Conservation (phyloP, 2,797 vertebrate species). For the Falco columbarius region DNA sequence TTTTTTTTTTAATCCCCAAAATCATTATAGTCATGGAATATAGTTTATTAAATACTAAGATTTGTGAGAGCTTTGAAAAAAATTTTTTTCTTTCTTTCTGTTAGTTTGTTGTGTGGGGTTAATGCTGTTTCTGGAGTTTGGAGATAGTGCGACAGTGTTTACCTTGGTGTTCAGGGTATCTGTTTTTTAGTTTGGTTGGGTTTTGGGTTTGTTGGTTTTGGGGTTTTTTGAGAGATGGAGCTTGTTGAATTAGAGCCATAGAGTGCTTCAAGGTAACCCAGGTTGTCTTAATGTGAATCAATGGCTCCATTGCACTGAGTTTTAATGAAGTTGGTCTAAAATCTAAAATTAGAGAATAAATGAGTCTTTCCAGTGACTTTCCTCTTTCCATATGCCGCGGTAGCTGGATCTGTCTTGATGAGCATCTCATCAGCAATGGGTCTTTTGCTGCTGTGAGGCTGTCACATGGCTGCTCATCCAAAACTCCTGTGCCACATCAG, state of each 20-base stretch:
- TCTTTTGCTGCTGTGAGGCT: not conserved
- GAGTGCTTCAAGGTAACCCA: not conserved
- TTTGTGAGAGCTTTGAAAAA: not conserved
- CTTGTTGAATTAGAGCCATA: not conserved
- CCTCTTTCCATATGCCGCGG: not conserved
- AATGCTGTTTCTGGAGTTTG: not conserved
- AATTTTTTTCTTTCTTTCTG: not conserved
- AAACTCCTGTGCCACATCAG: not conserved
- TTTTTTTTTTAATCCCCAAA: not conserved
- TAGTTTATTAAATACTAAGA: not conserved
- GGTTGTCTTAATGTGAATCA: not conserved
- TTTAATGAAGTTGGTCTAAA: not conserved
- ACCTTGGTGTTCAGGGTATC: not conserved
- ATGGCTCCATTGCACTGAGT: not conserved
- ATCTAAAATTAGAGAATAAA: not conserved
- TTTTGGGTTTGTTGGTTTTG: not conserved
- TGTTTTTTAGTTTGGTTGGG: not conserved
- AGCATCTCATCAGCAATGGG: not conserved
- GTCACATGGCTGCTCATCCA: not conserved
- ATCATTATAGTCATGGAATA: not conserved
- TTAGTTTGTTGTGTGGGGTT: not conserved
- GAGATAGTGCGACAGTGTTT: not conserved
- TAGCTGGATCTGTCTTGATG: not conserved
- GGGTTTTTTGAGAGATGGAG: not conserved
- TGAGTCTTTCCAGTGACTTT: not conserved